phyloP scores from a whole-genome alignment of 2,797 vertebrate species.

The Syngnathus rostellatus region DNA sequence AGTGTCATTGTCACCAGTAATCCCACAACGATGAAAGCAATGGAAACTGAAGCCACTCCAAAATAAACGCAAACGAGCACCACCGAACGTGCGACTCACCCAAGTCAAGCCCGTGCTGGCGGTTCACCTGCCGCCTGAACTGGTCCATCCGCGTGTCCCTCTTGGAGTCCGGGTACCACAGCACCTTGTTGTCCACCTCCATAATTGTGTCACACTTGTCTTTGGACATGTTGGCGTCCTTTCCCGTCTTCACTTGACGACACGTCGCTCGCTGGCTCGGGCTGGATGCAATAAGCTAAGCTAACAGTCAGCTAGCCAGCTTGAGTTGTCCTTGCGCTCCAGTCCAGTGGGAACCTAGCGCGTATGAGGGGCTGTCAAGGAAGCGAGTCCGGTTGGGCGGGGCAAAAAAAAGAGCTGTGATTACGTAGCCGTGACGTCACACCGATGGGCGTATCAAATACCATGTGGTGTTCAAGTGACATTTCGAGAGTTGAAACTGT shows the following conservation, averaged over 20 bases:
- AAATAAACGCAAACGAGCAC: neutral
- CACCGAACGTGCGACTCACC: slow-evolving; percentile 68
- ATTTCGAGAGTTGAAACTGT: neutral
- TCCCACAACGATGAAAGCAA: neutral
- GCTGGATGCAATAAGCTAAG: neutral
- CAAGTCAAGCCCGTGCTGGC: slow-evolving; percentile 75
- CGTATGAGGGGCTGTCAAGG: neutral
- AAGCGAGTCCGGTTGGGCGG: neutral
- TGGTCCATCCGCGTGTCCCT: slow-evolving; percentile 84
- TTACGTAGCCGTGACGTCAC: slow-evolving; percentile 22
- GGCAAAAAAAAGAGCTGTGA: neutral
- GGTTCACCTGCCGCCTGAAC: slow-evolving; percentile 79
- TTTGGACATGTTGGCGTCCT: slow-evolving; percentile 67
- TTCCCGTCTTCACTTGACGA: neutral
- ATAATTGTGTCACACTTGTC: slow-evolving; percentile 78
- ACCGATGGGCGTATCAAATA: slow-evolving; percentile 7
- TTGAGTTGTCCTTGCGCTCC: neutral
- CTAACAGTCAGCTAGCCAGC: neutral
- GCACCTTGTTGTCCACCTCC: slow-evolving; percentile 81
- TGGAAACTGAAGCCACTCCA: neutral
- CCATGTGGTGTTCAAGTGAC: neutral
- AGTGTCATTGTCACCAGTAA: neutral
- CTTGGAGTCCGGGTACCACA: slow-evolving; percentile 95
- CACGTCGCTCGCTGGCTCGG: neutral
- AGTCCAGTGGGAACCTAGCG: neutral